phyloP scores from a whole-genome alignment of 2,797 vertebrate genomes.

The Nyctalus aviator region DNA sequence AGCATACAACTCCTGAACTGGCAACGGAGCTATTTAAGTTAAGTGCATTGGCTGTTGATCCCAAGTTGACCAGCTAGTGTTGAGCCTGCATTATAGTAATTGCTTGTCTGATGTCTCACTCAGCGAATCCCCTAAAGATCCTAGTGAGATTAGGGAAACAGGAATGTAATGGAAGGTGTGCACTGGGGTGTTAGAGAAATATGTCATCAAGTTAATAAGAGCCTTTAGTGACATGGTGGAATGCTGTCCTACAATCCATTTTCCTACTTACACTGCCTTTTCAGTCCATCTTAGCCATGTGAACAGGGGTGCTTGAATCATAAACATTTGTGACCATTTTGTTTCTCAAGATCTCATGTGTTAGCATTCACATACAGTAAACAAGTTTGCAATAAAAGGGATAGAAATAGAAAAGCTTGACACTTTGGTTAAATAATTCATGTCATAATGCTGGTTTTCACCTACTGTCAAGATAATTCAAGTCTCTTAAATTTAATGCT shows the following conservation, averaged over 20 bases:
- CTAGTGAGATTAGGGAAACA: slow-evolving; percentile 18
- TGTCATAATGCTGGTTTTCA: background rate
- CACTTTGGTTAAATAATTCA: slow-evolving; percentile 33
- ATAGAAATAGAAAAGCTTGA: slow-evolving; percentile 39
- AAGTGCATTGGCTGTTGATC: slow-evolving; percentile 3
- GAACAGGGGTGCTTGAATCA: background rate
- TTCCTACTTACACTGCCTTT: background rate
- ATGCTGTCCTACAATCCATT: background rate
- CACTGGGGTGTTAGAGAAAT: background rate
- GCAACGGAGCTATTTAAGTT: background rate
- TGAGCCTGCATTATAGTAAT: slow-evolving; percentile 40
- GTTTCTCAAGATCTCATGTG: background rate
- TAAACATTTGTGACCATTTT: slow-evolving; percentile 47
- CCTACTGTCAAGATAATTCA: slow-evolving; percentile 10
- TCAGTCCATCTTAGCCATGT: slow-evolving; percentile 25
- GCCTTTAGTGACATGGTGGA: background rate
- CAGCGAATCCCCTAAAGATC: slow-evolving; percentile 54
- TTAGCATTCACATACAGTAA: background rate
- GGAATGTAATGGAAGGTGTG: slow-evolving; percentile 3
- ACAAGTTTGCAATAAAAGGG: background rate
- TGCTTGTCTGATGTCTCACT: slow-evolving; percentile 19
- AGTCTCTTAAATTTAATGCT: slow-evolving; percentile 51
- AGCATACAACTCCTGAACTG: background rate
- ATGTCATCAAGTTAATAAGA: slow-evolving; percentile 18
- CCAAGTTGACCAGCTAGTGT: slow-evolving; percentile 1